Conservation (phyloP, 2,113 vertebrate genomes). For the Tricholaema leucomelas region DNA sequence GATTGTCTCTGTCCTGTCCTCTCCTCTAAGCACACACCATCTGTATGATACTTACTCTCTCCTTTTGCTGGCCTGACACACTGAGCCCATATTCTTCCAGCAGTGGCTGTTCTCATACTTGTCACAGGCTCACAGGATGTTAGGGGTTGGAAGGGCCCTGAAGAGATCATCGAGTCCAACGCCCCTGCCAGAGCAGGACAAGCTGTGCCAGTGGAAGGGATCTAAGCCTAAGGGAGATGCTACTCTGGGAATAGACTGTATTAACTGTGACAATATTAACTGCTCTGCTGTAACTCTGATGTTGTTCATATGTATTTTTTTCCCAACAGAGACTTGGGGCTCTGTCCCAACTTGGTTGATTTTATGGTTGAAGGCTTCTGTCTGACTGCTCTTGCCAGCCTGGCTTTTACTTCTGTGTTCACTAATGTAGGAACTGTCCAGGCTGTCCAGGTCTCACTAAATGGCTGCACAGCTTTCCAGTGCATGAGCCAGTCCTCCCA, state of each 20-base stretch:
- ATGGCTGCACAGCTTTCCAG: too few species aligned
- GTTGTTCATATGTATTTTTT: not conserved
- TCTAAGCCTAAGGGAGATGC: not conserved
- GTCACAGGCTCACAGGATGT: too few species aligned
- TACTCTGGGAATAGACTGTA: not conserved
- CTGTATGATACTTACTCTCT: slow-evolving; percentile 26
- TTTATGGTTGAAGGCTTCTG: too few species aligned
- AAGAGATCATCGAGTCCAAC: too few species aligned
- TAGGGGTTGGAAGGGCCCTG: too few species aligned
- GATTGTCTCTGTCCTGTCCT: slow-evolving; percentile 46
- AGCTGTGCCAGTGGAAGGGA: slow-evolving; percentile 17
- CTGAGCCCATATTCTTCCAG: slow-evolving; percentile 43
- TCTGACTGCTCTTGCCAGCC: not conserved
- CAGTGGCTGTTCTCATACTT: not conserved
- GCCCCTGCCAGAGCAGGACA: too few species aligned
- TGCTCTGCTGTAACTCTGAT: not conserved
- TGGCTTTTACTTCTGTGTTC: not conserved
- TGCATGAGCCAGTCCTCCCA: too few species aligned
- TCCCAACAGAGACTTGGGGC: not conserved
- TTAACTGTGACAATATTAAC: not conserved
- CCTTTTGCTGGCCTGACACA: slow-evolving; percentile 5
- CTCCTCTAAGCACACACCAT: slow-evolving; percentile 36
- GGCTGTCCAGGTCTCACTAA: too few species aligned
- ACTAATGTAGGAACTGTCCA: too few species aligned
- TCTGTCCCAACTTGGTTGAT: too few species aligned